Evolutionary conservation across 1,140 invertebrate genomes (phyloP).

Genomic region (Xylocopa sonorina): DNA sequence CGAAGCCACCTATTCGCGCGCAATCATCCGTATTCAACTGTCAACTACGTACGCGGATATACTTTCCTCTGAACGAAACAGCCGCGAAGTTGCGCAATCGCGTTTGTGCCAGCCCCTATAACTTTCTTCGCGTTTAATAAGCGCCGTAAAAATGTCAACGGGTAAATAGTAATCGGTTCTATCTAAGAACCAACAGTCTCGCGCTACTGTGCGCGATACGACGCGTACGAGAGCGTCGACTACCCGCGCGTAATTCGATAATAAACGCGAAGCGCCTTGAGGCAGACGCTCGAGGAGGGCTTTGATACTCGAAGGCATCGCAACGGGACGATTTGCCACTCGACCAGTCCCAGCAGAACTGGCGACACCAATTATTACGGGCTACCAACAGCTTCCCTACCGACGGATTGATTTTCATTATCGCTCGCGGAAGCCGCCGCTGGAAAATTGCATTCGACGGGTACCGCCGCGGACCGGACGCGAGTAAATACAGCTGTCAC

Average conservation of each 20-base stretch:
- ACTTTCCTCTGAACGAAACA: constrained; percentile 20
- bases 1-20: constrained; percentile 18
- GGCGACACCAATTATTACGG: neutral
- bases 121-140: neutral
- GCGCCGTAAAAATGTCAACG: neutral
- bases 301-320: neutral
- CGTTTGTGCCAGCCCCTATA: neutral
- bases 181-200: too few relatives aligned
- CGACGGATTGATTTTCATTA: constrained; percentile 22
- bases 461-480: neutral
- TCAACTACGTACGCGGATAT: constrained; percentile 28
- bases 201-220: too few relatives aligned
- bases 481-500: neutral
- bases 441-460: neutral
- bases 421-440: neutral
- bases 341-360: neutral
- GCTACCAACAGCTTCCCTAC: neutral
- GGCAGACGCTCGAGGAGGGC: too few relatives aligned
- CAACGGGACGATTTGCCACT: constrained; percentile 4
- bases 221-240: too few relatives aligned
- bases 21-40: constrained; percentile 33
- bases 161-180: too few relatives aligned
- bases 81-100: neutral
- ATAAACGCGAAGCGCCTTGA: too few relatives aligned
- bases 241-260: too few relatives aligned